Base-by-base conservation (phyloP, 1,140 invertebrate genomes). In the Pseudomyrmex cubaensis region DNA sequence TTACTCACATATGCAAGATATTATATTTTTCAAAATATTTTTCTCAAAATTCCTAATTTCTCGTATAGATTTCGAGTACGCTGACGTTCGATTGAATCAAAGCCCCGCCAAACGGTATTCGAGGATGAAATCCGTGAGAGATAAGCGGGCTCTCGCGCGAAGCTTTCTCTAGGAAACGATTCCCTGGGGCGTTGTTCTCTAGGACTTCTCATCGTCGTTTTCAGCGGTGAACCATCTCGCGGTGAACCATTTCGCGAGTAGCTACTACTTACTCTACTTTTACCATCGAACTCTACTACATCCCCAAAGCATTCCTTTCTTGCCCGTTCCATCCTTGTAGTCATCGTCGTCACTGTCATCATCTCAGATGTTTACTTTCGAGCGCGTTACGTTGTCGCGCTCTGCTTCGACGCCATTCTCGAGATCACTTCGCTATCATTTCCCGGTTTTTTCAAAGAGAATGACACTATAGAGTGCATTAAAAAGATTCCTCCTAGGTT, bases 141-240 rank as follows among this genome's bases (percentile, higher is more conserved):
- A 46, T 46, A 12, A 72, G 52, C 52, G 50, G 57, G 64, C 64
- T 83, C 56, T 83, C 62, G 35, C 35, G n/a, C n/a, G n/a, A 54
- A 76, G 76, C 77, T 73, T 67, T 70, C 83, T 46, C 66, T 87
- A 73, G 73, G 56, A 87, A 82, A 89, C 87, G 85, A 90, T 90
- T 91, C 90, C 89, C 89, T 25, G 22, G 67, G 87, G 88, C 63
- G 82, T 76, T 84, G 83, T 90, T 87, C 88, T 78, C 83, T 78
- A 86, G 67, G 85, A 85, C 86, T 86, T 85, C 64, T 84, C 83
- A 88, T 90, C 89, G 85, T 87, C 89, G 86, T 82, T 62, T 76
- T 78, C 73, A 44, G 67, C 44, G 48, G 54, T 25, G 15, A 61
- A 78, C 82, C 69, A 52, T 57, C 25, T 8, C 22, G 72, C 44